Base-by-base conservation (phyloP, 2,888 invertebrate genomes). In the Pseudeuparius sepicola region DNA sequence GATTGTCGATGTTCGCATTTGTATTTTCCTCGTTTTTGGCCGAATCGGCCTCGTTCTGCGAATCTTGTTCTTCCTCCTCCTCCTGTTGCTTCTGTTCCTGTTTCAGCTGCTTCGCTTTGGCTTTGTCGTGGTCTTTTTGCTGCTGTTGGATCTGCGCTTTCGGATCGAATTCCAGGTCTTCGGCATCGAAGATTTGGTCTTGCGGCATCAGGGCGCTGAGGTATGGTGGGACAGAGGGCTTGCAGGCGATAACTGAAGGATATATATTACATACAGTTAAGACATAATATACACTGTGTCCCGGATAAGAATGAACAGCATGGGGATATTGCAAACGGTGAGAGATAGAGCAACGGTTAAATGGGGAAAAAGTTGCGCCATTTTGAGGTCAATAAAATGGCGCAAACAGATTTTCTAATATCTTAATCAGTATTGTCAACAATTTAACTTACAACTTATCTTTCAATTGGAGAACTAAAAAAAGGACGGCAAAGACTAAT, bases 121-220 rank as follows among this genome's bases (percentile, higher is more conserved):
- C 47, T 24, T 50, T 45, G 36, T 55, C 52, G 12, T 52, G 52
- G 18, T 53, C 51, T 39, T 56, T 55, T 16, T 53, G 48, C 41
- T 57, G 55, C 24, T 58, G 54, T 42, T 50, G 63, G 55, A 47
- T 57, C 48, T 55, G 63, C 45, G 53, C 53, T 59, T 75, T 71
- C 47, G 77, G 77, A 56, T 79, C 78, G 52, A 79, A 78, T 53
- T 81, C 80, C 40, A 81, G 61, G 54, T 87, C 86, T 55, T 90
- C 89, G 53, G 86, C 81, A 55, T 93, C 92, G 60, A 92, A 88
- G 20, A 94, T 85, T 67, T 94, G 92, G 65, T 96, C 94, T 47
- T 86, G 86, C 1, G 93, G 93, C 50, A 93, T 64, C 14, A 94
- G 66, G 3, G 92, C 89, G 40, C 81, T 75, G 24, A 90, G 60